Evolutionary conservation across 2,888 invertebrate genomes (phyloP).

Genomic region (Phragmatobia fuliginosa): DNA sequence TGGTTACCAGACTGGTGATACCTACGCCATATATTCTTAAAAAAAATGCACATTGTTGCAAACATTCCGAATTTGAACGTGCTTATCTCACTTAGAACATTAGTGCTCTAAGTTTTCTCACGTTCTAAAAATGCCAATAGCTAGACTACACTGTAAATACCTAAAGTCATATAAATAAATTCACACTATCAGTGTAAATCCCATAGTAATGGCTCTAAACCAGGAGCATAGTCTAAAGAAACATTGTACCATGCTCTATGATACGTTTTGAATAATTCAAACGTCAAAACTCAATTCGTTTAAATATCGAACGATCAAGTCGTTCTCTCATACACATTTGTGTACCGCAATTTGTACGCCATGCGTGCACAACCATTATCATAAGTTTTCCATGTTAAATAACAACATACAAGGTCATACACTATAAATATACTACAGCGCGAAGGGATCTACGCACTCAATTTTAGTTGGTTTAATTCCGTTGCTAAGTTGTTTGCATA

Average conservation of each 20-base stretch:
- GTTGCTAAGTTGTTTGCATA: background rate
- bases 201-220: background rate
- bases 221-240: background rate
- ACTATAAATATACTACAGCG: slow-evolving; percentile 7
- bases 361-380: slow-evolving; percentile 5
- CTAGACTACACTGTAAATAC: background rate
- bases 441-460: background rate
- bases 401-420: slow-evolving; percentile 12
- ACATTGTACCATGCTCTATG: background rate
- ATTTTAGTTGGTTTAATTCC: background rate
- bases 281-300: background rate
- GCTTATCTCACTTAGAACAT: background rate
- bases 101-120: background rate
- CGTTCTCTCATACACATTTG: background rate
- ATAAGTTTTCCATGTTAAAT: background rate
- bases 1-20: too few relatives aligned
- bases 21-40: too few relatives aligned
- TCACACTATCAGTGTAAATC: background rate
- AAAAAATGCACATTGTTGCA: background rate
- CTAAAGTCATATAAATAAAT: background rate
- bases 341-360: slow-evolving; percentile 4
- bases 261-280: background rate
- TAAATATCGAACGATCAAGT: background rate
- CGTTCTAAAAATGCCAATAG: background rate
- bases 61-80: background rate